Evolutionary conservation across 92 coral and sea anemone species (phyloP).

Genomic region (Parazoanthus atlanticus): DNA sequence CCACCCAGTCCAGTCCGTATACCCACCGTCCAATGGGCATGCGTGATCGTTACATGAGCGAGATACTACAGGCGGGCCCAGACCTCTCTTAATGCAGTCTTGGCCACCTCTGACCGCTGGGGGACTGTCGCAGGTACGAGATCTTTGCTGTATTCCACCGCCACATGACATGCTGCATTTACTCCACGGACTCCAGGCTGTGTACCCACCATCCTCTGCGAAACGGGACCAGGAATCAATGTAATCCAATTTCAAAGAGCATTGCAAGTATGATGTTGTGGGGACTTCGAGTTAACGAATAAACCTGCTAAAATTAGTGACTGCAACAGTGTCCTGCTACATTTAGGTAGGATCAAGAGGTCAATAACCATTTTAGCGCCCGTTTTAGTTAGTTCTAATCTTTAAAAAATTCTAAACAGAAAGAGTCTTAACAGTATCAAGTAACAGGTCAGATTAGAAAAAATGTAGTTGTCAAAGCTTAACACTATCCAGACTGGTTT

Average conservation of each 20-base stretch:
- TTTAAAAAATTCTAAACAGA: too few species aligned
- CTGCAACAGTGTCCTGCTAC: too few species aligned
- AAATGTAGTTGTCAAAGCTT: too few species aligned
- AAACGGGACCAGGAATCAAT: background rate
- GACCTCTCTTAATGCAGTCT: slow-evolving; percentile 73
- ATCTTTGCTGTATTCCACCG: slow-evolving; percentile 82
- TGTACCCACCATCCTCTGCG: slow-evolving; percentile 83
- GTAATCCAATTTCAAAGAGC: background rate
- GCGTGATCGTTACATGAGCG: slow-evolving; percentile 66
- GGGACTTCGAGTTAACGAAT: too few species aligned
- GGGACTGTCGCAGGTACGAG: slow-evolving; percentile 87
- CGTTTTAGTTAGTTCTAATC: too few species aligned
- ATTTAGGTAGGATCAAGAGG: too few species aligned
- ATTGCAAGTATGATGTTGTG: background rate
- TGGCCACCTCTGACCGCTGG: slow-evolving; percentile 85
- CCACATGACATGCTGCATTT: slow-evolving; percentile 89
- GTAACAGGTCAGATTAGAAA: too few species aligned
- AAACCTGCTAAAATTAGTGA: too few species aligned
- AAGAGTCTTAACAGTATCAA: too few species aligned
- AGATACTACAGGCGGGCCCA: slow-evolving; percentile 81
- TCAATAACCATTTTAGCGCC: too few species aligned
- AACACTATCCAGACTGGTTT: too few species aligned
- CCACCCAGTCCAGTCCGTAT: slow-evolving; percentile 98
- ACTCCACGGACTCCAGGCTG: slow-evolving; percentile 94
- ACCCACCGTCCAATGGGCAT: slow-evolving; percentile 93